Evolutionary conservation across 53 echinoderm and acorn worm genomes (phyloP).

Genomic region (Hippasteria phrygiana): DNA sequence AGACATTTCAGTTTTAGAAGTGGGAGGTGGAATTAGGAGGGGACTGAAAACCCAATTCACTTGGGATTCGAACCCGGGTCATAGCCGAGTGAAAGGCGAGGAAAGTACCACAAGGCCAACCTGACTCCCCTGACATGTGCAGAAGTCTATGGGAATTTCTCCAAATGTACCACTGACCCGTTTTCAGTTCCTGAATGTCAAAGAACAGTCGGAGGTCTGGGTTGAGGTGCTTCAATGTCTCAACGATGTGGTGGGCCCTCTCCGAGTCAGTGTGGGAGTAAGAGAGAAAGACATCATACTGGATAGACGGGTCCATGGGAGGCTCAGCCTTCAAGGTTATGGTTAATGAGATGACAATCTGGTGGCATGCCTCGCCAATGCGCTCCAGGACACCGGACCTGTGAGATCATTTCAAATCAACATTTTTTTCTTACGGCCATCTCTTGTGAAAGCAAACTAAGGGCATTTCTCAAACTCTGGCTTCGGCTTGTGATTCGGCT

Average conservation of each 20-base stretch:
- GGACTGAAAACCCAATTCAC: too few relatives aligned
- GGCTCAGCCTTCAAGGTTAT: slow-evolving; percentile 33
- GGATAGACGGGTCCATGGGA: slow-evolving; percentile 45
- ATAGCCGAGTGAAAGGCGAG: too few relatives aligned
- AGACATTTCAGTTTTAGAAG: too few relatives aligned
- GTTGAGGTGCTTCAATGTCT: slow-evolving; percentile 50
- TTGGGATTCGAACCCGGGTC: too few relatives aligned
- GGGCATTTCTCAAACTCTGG: too few relatives aligned
- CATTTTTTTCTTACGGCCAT: too few relatives aligned
- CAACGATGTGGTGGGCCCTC: slow-evolving; percentile 74
- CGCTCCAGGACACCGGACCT: slow-evolving; percentile 23
- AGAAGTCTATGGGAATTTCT: neutral
- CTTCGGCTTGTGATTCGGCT: too few relatives aligned
- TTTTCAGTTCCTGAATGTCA: slow-evolving; percentile 91
- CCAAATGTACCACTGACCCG: slow-evolving; percentile 79
- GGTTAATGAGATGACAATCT: slow-evolving; percentile 63
- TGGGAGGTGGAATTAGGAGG: too few relatives aligned
- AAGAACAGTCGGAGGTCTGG: slow-evolving; percentile 87
- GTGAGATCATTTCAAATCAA: neutral
- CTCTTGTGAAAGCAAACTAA: too few relatives aligned
- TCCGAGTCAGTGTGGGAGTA: slow-evolving; percentile 81
- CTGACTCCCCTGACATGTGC: neutral
- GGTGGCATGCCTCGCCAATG: slow-evolving; percentile 59
- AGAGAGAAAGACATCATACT: slow-evolving; percentile 91
- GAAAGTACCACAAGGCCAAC: too few relatives aligned